phyloP scores from a whole-genome alignment of 2,113 vertebrate genomes.

The Psettodes erumei region DNA sequence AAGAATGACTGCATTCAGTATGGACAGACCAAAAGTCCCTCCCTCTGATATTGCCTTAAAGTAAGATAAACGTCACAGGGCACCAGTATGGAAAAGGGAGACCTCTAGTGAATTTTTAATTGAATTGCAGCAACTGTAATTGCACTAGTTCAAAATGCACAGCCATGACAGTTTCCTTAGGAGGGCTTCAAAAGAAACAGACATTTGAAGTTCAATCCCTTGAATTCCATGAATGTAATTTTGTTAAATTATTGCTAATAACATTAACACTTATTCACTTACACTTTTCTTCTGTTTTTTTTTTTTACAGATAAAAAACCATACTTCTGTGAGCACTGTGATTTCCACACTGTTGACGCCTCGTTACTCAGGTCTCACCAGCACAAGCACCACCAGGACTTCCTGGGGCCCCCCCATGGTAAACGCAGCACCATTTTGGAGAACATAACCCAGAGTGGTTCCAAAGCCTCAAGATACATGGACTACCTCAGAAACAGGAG shows the following conservation, averaged over 20 bases:
- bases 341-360: conserved; percentile 80
- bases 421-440: conserved; percentile 53
- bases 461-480: conserved; percentile 79
- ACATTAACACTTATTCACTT: too few species aligned
- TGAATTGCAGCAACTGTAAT: conserved; percentile 40
- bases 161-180: background rate
- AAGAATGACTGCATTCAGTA: background rate
- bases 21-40: background rate
- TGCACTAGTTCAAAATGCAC: background rate
- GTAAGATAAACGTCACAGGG: background rate
- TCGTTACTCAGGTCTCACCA: conserved; percentile 77
- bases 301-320: conserved; percentile 85
- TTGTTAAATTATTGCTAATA: too few species aligned
- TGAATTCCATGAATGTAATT: too few species aligned
- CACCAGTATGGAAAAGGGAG: conserved; percentile 56
- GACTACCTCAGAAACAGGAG: conserved; percentile 82
- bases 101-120: conserved; percentile 63
- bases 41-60: background rate
- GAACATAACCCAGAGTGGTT: conserved; percentile 63
- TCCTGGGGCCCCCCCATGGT: conserved; percentile 62
- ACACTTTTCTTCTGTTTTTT: background rate
- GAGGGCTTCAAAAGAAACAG: background rate
- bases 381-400: conserved; percentile 69
- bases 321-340: conserved; percentile 82
- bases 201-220: background rate